Evolutionary conservation across 2,797 vertebrate genomes (phyloP).

Genomic region (Sebastolobus altivelis): DNA sequence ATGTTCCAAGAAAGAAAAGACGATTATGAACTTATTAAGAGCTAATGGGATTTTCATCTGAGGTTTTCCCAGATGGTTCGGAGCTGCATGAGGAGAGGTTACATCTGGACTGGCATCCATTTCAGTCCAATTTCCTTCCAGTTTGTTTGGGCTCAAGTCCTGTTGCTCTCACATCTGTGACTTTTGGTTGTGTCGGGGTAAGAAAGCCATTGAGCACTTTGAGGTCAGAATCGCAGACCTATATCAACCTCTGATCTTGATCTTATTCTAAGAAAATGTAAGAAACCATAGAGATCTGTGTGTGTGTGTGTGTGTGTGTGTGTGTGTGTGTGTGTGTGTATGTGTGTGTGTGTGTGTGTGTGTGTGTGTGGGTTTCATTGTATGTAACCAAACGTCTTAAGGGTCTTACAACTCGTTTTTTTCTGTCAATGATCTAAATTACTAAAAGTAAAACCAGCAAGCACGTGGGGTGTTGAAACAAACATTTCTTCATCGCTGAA

Average conservation of each 20-base stretch:
- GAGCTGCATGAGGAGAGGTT: not conserved
- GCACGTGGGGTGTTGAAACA: not conserved
- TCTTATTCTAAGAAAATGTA: not conserved
- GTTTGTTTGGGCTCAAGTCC: not conserved
- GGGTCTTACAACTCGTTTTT: not conserved
- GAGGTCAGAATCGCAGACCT: not conserved
- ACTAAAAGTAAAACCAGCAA: not conserved
- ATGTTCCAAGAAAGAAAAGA: not conserved
- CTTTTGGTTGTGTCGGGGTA: not conserved
- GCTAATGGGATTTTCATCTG: not conserved
- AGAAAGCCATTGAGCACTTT: not conserved
- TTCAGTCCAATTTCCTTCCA: not conserved
- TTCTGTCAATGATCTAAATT: not conserved
- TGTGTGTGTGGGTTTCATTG: not conserved
- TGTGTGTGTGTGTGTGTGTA: no score
- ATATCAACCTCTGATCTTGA: not conserved
- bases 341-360: not conserved
- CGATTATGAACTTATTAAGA: not conserved
- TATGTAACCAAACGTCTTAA: not conserved
- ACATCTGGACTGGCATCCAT: not conserved
- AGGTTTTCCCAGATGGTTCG: not conserved
- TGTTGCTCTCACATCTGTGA: not conserved
- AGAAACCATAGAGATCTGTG: not conserved
- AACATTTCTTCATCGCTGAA: not conserved
- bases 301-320: not conserved